A percentile compares a stretch with the other conserved stretches of the same genome.
phyloP scores from a whole-genome alignment of 1,140 invertebrate species.

The Hypsibius dujardini region DNA sequence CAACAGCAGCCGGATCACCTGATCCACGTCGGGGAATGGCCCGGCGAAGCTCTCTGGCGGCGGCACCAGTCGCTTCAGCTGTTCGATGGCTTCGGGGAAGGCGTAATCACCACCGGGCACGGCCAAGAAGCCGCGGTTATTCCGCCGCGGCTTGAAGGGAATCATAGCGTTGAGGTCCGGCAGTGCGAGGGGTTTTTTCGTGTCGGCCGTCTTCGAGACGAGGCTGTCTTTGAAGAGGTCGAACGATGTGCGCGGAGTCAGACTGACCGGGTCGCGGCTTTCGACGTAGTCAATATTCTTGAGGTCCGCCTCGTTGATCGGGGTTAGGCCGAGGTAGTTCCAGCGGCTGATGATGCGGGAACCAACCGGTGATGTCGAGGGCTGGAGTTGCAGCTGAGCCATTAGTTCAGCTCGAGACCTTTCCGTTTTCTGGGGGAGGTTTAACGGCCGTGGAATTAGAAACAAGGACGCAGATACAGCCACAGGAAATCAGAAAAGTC shows the following conservation, averaged over 20 bases:
- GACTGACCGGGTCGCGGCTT: neutral
- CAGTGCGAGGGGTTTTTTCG: slow-evolving; percentile 41
- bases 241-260: slow-evolving; percentile 7
- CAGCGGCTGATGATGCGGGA: neutral
- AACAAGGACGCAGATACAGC: too few species aligned
- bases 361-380: neutral
- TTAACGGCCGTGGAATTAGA: too few species aligned
- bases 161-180: slow-evolving; percentile 88
- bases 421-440: neutral
- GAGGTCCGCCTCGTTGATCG: neutral
- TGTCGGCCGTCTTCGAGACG: slow-evolving; percentile 28
- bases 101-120: slow-evolving; percentile 15
- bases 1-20: neutral
- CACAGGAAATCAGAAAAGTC: too few species aligned
- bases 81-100: neutral
- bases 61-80: neutral
- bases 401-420: neutral
- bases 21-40: slow-evolving; percentile 13
- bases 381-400: neutral
- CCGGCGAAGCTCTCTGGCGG: slow-evolving; percentile 14
- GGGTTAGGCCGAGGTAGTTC: slow-evolving; percentile 8
- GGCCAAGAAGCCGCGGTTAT: slow-evolving; percentile 30
- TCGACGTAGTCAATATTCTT: slow-evolving; percentile 8
- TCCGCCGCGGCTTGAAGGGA: slow-evolving; percentile 55
- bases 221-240: slow-evolving; percentile 7